Conservation (phyloP, 1,140 invertebrate genomes). For the Sycophaga agraensis region DNA sequence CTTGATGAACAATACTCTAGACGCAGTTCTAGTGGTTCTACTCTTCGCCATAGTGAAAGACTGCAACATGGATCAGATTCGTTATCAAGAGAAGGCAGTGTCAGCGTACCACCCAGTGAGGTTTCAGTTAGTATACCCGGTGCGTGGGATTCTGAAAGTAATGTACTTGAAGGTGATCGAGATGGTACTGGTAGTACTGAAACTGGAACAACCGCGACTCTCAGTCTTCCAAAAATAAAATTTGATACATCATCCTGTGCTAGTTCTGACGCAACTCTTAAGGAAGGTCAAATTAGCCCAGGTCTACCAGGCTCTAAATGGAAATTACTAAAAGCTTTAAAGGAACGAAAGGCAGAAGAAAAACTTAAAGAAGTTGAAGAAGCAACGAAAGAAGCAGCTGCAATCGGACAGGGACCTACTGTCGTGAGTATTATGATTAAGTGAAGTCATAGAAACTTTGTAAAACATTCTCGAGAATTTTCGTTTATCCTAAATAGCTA, state of each 20-base stretch:
- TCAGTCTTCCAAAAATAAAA: conserved; percentile 61
- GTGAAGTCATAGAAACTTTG: not conserved
- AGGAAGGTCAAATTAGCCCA: conserved; percentile 57
- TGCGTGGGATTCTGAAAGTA: conserved; percentile 52
- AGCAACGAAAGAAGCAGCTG: conserved; percentile 57
- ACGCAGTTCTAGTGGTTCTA: conserved; percentile 48
- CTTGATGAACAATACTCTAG: conserved; percentile 45
- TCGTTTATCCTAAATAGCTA: too few species aligned
- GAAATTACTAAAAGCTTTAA: conserved; percentile 85
- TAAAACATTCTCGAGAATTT: not conserved
- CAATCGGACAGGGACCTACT: conserved; percentile 47
- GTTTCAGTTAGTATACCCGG: conserved; percentile 50
- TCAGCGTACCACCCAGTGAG: conserved; percentile 51
- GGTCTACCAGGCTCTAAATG: conserved; percentile 77
- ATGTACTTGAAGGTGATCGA: conserved; percentile 47
- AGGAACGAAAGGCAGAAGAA: conserved; percentile 86
- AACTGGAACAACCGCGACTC: conserved; percentile 42
- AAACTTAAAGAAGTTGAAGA: conserved; percentile 70
- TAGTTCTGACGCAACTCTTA: conserved; percentile 45
- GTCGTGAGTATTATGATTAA: conserved; percentile 52
- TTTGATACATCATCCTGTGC: conserved; percentile 53
- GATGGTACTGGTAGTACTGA: conserved; percentile 46
- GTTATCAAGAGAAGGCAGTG: conserved; percentile 51
- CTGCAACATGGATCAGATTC: conserved; percentile 42
- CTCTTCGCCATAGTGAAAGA: conserved; percentile 48